These are phyloP conservation scores for Pseudocheirus occidentalis DNA, from an alignment of 2,797 vertebrate species.

Conservation along the genomic window DNA sequence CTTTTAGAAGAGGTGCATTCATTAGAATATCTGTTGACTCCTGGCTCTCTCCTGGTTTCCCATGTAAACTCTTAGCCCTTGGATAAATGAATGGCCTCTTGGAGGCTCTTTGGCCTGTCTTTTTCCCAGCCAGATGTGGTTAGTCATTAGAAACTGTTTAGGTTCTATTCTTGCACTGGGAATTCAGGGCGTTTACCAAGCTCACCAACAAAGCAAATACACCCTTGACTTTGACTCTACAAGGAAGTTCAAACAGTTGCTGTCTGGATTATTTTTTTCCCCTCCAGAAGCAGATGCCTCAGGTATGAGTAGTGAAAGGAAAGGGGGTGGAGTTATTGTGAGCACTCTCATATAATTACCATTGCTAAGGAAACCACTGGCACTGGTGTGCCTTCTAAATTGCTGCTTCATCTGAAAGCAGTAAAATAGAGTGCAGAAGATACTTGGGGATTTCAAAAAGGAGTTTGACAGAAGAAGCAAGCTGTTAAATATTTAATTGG, in stretches of 20 bases:
- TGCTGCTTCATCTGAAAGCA: conserved; percentile 23
- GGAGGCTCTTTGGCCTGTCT: not conserved
- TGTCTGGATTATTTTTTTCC: not conserved
- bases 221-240: not conserved
- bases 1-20: not conserved
- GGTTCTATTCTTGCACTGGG: not conserved
- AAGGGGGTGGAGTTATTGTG: not conserved
- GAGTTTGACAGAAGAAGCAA: not conserved
- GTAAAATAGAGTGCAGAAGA: conserved; percentile 51
- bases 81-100: accelerated
- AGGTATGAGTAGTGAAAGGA: not conserved
- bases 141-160: not conserved
- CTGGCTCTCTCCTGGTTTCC: conserved; percentile 25
- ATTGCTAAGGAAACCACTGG: not conserved
- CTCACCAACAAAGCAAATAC: not conserved
- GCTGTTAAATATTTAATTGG: not conserved
- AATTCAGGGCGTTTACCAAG: not conserved
- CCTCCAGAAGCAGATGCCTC: not conserved
- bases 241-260: not conserved
- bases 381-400: not conserved
- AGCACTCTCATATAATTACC: accelerated
- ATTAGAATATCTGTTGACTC: not conserved
- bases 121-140: not conserved
- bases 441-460: not conserved
- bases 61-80: conserved; percentile 26